Evolutionary conservation across 1,140 invertebrate species (phyloP), one percentile per base, ranked within the genome.

Genomic region (Melanaphis sacchari): DNA sequence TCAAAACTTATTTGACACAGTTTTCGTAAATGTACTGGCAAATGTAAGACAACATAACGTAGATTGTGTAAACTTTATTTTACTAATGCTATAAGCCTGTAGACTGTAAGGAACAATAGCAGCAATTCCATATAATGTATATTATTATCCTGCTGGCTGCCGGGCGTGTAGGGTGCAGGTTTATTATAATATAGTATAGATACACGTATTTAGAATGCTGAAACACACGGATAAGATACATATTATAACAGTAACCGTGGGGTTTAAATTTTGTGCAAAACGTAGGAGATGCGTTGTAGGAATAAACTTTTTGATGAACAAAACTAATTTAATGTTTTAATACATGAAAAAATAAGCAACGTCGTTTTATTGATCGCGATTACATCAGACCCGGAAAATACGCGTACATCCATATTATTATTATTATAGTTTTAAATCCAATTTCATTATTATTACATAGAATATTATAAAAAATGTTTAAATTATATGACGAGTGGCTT

Each of bases 251-350:
- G 0, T 66, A n/a, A 8, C n/a, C 15, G 15, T 4, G 31, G 31
- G 18, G 59, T 76, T 66, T 18, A 76, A 76, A n/a, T 76, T 76
- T 1, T 21, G 6, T 40, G 22, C 7, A 81, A 40, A 82, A 40
- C 81, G 7, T 8, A 15, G 81, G 36, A 40, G 38, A 82, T 38
- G 22, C n/a, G 59, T 11, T 76, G 31, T n/a, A 76, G 31, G 31
- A 76, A n/a, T n/a, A 24, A 84, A 84, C 40, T 88, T 88, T 46
- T 49, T 49, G 24, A 88, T 22, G 85, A 88, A 88, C 15, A 88
- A 49, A 88, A 88, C 85, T 49, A 36, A 49, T 88, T 49, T 88
- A 36, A 49, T 49, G n/a, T 49, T 49, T 88, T 43, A 15, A 24
- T 85, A n/a, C 5, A 31, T 38, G 18, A 88, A n/a, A 88, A 36